phyloP scores from a whole-genome alignment of 2,888 invertebrate genomes.

The Opisthograptis luteolata region DNA sequence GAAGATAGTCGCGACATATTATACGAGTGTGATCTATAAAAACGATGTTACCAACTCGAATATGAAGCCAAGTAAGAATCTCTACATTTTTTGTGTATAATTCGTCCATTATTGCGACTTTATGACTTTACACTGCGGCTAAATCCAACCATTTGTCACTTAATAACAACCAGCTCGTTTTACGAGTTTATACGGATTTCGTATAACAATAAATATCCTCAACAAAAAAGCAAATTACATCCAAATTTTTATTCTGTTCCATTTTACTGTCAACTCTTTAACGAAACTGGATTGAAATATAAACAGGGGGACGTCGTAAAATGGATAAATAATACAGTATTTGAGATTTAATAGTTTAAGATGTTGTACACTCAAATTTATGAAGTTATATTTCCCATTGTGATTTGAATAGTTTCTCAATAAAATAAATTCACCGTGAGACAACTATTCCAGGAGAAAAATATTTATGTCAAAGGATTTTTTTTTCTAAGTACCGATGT shows the following conservation, averaged over 20 bases:
- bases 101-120: constrained; percentile 65
- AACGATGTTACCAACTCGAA: constrained; percentile 29
- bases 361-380: constrained; percentile 55
- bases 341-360: constrained; percentile 54
- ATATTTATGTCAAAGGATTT: constrained; percentile 7
- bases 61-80: constrained; percentile 52
- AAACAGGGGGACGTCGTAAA: constrained; percentile 57
- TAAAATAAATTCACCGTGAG: constrained; percentile 27
- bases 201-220: constrained; percentile 61
- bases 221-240: constrained; percentile 67
- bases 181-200: constrained; percentile 58
- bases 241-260: constrained; percentile 63
- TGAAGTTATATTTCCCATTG: constrained; percentile 53
- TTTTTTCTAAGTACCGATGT: neutral
- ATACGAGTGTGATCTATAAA: constrained; percentile 25
- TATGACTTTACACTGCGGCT: constrained; percentile 63
- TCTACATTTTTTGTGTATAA: constrained; percentile 62
- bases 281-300: constrained; percentile 59
- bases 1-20: constrained; percentile 16
- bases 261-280: constrained; percentile 65
- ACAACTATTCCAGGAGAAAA: constrained; percentile 6
- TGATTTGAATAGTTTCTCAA: constrained; percentile 39
- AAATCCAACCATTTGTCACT: constrained; percentile 72
- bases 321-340: constrained; percentile 46
- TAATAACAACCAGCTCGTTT: constrained; percentile 70